Base-by-base conservation (phyloP, 2,113 vertebrate genomes). In the Scomber colias region DNA sequence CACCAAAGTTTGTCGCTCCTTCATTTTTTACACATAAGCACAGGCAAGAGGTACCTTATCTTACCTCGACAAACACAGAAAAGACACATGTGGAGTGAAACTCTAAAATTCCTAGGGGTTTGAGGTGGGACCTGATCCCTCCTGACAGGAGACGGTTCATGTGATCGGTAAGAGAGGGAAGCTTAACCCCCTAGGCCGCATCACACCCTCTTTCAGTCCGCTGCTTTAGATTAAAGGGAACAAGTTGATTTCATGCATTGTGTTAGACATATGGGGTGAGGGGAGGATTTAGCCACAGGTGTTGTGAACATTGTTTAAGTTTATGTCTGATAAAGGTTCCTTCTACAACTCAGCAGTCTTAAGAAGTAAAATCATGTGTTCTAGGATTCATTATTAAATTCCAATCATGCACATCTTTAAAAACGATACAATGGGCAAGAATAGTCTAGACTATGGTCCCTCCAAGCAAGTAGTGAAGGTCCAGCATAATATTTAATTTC, bases 111-210 rank as follows among this genome's bases (percentile, higher is more conserved):
- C 80, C 76, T 68, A 0, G 2, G 76, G 82, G 81, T 77, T 81
- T 44, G 60, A 82, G 88, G 84, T 79, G 44, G 62, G 74, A 91
- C 79, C 75, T 91, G 88, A 93, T 93, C 51, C 51, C 65, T 56
- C 70, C 83, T 89, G 92, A 89, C 92, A 92, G 75, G 70, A 92
- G 90, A 70, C 59, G 70, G 79, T 83, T 89, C 92, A 92, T 89
- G 90, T 90, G 91, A 91, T 92, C 82, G 17, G 79, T 72, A 55
- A 73, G 66, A 73, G 66, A 54, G 85, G 79, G 71, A 85, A 86
- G 89, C 84, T 90, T 92, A 91, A 89, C 85, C 81, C 90, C 49
- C 68, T 9, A 65, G 85, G 90, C 85, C 14, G 59, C 82, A 78
- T 89, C 75, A 81, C 80, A 91, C 83, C 79, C 70, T 81, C 83